A percentile compares a stretch with the other conserved stretches of the same genome.
Conservation (phyloP, 2,113 vertebrate genomes). For the Onychostruthus taczanowskii region DNA sequence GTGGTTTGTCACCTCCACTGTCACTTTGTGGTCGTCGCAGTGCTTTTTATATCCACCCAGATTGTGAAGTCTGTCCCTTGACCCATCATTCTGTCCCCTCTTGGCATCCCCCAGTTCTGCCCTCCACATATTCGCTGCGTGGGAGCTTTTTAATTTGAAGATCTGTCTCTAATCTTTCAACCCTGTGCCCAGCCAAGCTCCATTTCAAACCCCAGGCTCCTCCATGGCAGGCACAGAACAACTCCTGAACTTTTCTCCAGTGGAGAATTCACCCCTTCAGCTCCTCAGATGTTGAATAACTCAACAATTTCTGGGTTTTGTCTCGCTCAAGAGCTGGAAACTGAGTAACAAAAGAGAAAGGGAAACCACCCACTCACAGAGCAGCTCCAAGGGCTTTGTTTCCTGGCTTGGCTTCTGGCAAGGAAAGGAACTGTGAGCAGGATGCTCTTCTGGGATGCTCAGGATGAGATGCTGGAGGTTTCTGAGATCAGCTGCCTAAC, state of each 20-base stretch:
- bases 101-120: background rate
- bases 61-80: background rate
- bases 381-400: background rate
- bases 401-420: background rate
- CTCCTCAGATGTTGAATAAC: background rate
- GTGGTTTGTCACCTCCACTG: background rate
- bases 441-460: background rate
- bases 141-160: background rate
- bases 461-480: background rate
- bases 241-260: background rate
- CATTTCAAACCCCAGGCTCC: background rate
- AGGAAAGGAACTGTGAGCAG: background rate
- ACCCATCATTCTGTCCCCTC: background rate
- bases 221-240: background rate
- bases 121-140: accelerated
- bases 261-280: background rate
- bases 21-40: background rate
- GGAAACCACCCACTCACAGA: background rate
- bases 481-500: background rate
- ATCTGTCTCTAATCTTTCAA: background rate
- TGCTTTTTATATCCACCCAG: background rate
- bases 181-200: background rate
- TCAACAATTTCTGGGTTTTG: background rate
- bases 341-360: background rate
- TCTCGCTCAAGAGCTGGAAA: background rate